phyloP scores from a whole-genome alignment of 2,797 vertebrate species.

The Anolis apletophallus region DNA sequence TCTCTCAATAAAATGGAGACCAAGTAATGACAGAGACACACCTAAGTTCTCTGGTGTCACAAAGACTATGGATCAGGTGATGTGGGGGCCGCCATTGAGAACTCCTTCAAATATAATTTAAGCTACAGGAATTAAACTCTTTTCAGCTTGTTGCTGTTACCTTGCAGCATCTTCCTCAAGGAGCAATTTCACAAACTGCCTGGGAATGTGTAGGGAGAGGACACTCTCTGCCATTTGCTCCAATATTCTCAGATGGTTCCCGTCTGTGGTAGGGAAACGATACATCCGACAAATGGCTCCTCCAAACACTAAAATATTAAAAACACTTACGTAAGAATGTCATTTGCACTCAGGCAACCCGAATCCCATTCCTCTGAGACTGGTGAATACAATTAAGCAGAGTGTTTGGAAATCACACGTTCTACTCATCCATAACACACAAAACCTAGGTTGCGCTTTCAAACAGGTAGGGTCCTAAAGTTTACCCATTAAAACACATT shows the following conservation, averaged over 20 bases:
- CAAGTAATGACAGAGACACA: neutral
- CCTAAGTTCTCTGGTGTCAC: neutral
- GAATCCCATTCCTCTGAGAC: neutral
- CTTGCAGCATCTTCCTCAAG: slow-evolving; percentile 94
- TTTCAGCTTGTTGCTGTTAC: slow-evolving; percentile 71
- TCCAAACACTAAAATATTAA: slow-evolving; percentile 87
- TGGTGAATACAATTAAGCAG: neutral
- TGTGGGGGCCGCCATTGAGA: neutral
- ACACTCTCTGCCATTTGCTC: slow-evolving; percentile 98
- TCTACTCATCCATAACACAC: neutral
- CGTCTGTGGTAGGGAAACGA: slow-evolving; percentile 94
- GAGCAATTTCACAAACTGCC: slow-evolving; percentile 94
- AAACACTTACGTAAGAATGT: slow-evolving; percentile 13
- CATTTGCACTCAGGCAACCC: neutral
- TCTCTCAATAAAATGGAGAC: neutral
- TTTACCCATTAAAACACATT: neutral
- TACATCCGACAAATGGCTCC: slow-evolving; percentile 98
- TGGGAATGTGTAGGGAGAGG: slow-evolving; percentile 91
- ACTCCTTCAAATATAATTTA: neutral
- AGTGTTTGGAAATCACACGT: neutral
- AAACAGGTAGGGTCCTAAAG: too few relatives aligned
- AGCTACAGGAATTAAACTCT: neutral
- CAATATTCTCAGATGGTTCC: slow-evolving; percentile 93
- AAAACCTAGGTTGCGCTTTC: neutral
- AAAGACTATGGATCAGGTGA: neutral